These are phyloP conservation scores for Geophilus truncorum DNA, from an alignment of 2,888 invertebrate species.

Conservation along the genomic window DNA sequence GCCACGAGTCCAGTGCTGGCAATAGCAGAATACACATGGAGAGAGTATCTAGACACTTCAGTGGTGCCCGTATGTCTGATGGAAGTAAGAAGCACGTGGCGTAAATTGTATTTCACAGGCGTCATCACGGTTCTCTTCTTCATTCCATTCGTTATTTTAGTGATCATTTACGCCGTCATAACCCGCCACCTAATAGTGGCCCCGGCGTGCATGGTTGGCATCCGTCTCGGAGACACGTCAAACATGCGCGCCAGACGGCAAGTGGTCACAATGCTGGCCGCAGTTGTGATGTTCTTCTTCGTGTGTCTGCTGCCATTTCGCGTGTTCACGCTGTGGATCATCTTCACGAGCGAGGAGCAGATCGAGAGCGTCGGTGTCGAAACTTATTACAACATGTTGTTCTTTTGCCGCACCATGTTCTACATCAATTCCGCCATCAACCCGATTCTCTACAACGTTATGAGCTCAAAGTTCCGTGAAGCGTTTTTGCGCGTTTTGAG, in stretches of 20 bases:
- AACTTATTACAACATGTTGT: slow-evolving; percentile 73
- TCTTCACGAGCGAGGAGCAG: slow-evolving; percentile 46
- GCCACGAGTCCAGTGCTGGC: slow-evolving; percentile 53
- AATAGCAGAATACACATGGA: slow-evolving; percentile 69
- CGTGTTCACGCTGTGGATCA: slow-evolving; percentile 79
- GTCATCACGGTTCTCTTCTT: slow-evolving; percentile 79
- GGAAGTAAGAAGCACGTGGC: slow-evolving; percentile 71
- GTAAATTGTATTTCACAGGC: slow-evolving; percentile 70
- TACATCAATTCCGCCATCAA: slow-evolving; percentile 88
- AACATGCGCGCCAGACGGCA: slow-evolving; percentile 59
- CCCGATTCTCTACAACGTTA: slow-evolving; percentile 83
- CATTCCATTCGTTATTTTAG: slow-evolving; percentile 71
- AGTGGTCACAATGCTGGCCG: slow-evolving; percentile 82
- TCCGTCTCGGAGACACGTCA: slow-evolving; percentile 29
- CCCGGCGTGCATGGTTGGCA: slow-evolving; percentile 59
- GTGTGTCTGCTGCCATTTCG: slow-evolving; percentile 83
- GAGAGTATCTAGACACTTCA: slow-evolving; percentile 66
- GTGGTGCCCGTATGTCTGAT: slow-evolving; percentile 73
- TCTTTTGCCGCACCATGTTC: slow-evolving; percentile 79
- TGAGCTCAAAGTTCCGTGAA: slow-evolving; percentile 82
- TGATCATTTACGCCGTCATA: slow-evolving; percentile 77
- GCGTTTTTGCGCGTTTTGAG: slow-evolving; percentile 54
- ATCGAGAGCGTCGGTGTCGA: slow-evolving; percentile 64
- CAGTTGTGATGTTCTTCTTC: slow-evolving; percentile 85
- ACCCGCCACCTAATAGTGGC: slow-evolving; percentile 78